phyloP scores from a whole-genome alignment of 1,140 invertebrate species.

The Anastatus disparis region DNA sequence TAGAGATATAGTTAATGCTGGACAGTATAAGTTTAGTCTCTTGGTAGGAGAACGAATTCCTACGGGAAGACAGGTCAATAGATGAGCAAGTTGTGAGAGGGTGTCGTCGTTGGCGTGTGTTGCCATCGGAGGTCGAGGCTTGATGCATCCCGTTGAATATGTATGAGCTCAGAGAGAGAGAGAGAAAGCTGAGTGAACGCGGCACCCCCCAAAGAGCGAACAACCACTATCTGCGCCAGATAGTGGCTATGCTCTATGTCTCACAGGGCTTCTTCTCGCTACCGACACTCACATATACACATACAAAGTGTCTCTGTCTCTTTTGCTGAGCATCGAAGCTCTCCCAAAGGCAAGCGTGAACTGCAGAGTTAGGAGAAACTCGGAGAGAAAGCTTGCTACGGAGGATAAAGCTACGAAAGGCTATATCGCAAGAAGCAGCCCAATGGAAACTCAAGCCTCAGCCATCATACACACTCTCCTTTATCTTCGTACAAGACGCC shows the following conservation, averaged over 20 bases:
- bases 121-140: conserved; percentile 42
- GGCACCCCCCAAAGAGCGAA: conserved; percentile 29
- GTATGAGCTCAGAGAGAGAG: conserved; percentile 65
- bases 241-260: conserved; percentile 65
- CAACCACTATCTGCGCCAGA: conserved; percentile 66
- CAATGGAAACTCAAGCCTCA: conserved; percentile 63
- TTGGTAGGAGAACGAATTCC: conserved; percentile 42
- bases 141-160: conserved; percentile 66
- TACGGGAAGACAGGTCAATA: conserved; percentile 61
- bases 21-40: conserved; percentile 59
- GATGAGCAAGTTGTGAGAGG: conserved; percentile 58
- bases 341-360: no score
- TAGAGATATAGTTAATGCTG: no score
- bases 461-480: conserved; percentile 41
- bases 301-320: background rate
- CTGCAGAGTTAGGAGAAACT: conserved; percentile 37
- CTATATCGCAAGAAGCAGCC: conserved; percentile 66
- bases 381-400: conserved; percentile 21
- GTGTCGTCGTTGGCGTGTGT: conserved; percentile 42
- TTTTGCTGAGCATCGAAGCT: no score
- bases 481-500: background rate
- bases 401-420: conserved; percentile 46
- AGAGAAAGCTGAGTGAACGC: conserved; percentile 37
- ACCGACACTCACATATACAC: background rate
- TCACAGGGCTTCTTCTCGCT: conserved; percentile 37